Evolutionary conservation across 2,888 invertebrate species (phyloP).

Genomic region (Eupithecia inturbata): DNA sequence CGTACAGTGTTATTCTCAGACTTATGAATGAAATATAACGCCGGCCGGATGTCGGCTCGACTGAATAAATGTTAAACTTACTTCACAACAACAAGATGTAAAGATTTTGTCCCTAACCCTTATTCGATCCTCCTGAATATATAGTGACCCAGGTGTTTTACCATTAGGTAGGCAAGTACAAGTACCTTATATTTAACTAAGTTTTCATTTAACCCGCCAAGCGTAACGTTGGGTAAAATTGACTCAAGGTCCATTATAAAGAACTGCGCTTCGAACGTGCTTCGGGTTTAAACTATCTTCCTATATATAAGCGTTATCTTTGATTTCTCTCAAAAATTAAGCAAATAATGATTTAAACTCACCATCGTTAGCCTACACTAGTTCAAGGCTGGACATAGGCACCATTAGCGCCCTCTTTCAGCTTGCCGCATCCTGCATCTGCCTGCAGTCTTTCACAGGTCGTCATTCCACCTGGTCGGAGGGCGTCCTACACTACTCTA

Average conservation of each 20-base stretch:
- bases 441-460: background rate
- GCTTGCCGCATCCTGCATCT: background rate
- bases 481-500: background rate
- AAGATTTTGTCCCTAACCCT: constrained; percentile 50
- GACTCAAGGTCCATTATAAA: background rate
- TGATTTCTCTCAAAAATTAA: background rate
- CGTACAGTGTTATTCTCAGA: constrained; percentile 35
- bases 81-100: constrained; percentile 44
- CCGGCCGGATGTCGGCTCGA: constrained; percentile 49
- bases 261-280: background rate
- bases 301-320: background rate
- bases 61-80: constrained; percentile 52
- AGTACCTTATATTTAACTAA: background rate
- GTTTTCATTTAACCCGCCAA: background rate
- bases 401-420: background rate
- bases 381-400: background rate
- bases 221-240: background rate
- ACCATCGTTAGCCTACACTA: background rate
- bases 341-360: background rate
- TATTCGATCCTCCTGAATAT: constrained; percentile 71
- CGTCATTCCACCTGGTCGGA: background rate
- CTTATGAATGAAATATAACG: constrained; percentile 48
- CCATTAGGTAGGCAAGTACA: background rate
- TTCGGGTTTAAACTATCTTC: background rate
- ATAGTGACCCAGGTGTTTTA: constrained; percentile 67